These are phyloP conservation scores for Enteromius thamalakanensis DNA, from an alignment of 2,797 vertebrate genomes.

Conservation along the genomic window DNA sequence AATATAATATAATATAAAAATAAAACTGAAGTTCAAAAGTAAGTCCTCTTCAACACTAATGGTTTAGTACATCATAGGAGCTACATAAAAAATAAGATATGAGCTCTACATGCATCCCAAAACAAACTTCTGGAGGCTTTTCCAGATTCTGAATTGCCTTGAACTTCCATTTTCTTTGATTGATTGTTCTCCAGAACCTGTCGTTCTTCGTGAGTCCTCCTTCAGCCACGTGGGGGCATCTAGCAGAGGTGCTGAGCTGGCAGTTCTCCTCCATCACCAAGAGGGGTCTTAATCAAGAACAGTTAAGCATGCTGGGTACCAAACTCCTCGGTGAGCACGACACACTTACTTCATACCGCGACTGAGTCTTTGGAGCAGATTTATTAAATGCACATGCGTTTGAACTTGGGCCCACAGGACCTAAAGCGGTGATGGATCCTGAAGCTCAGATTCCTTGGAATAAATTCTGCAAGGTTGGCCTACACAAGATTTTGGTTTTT, in stretches of 20 bases:
- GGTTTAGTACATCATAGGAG: not conserved
- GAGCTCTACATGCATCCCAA: not conserved
- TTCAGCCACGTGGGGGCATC: conserved; percentile 84
- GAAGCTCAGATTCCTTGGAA: conserved; percentile 92
- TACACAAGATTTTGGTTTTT: not conserved
- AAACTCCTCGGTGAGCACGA: conserved; percentile 87
- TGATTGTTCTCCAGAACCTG: conserved; percentile 80
- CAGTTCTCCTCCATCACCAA: conserved; percentile 97
- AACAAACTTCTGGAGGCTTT: not conserved
- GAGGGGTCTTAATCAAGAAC: conserved; percentile 90
- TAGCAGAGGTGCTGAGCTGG: conserved; percentile 94
- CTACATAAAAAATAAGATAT: not conserved
- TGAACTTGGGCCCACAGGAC: conserved; percentile 67
- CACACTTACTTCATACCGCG: not conserved
- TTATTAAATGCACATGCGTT: not conserved
- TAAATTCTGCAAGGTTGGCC: conserved; percentile 93
- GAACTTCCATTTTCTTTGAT: not conserved
- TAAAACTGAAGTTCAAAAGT: conserved; percentile 72
- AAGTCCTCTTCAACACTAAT: conserved; percentile 14
- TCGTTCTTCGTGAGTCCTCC: conserved; percentile 92
- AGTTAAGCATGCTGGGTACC: conserved; percentile 93
- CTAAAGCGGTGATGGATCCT: conserved; percentile 70
- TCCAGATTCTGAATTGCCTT: not conserved
- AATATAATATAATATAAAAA: not conserved
- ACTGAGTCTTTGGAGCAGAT: not conserved